phyloP scores from a whole-genome alignment of 2,797 vertebrate genomes.

The Geranospiza caerulescens region DNA sequence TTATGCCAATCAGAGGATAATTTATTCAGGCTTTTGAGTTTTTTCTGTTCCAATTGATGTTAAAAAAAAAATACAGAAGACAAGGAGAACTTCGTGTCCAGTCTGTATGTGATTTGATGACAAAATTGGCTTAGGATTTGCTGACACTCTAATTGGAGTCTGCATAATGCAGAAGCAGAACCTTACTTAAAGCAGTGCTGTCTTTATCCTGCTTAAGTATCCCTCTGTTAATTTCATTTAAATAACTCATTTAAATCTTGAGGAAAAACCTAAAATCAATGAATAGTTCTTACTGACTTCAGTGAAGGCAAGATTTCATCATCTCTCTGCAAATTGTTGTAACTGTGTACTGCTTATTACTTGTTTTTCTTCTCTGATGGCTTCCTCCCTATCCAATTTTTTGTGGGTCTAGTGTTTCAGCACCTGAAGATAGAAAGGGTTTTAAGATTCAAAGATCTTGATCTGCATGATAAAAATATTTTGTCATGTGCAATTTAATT shows the following conservation, averaged over 20 bases:
- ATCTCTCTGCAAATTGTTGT: background rate
- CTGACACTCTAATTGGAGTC: background rate
- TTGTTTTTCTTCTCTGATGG: background rate
- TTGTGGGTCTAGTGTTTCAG: background rate
- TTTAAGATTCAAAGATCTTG: background rate
- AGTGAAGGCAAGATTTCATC: background rate
- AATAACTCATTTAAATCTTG: background rate
- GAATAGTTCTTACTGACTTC: background rate
- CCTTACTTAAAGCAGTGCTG: background rate
- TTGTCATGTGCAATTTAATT: background rate
- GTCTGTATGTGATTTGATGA: background rate
- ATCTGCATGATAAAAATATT: slow-evolving; percentile 45
- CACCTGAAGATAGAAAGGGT: background rate
- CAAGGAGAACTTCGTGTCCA: background rate
- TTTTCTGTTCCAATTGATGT: background rate
- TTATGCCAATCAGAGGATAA: background rate
- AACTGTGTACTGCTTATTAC: background rate
- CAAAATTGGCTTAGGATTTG: slow-evolving; percentile 23
- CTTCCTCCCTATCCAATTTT: background rate
- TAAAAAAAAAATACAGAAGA: background rate
- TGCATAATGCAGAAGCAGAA: background rate
- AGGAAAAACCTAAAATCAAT: background rate
- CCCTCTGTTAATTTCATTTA: background rate
- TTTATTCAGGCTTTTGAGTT: background rate
- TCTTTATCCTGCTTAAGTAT: background rate